Evolutionary conservation across 2,888 invertebrate genomes (phyloP).

Genomic region (Drosophila anceps): DNA sequence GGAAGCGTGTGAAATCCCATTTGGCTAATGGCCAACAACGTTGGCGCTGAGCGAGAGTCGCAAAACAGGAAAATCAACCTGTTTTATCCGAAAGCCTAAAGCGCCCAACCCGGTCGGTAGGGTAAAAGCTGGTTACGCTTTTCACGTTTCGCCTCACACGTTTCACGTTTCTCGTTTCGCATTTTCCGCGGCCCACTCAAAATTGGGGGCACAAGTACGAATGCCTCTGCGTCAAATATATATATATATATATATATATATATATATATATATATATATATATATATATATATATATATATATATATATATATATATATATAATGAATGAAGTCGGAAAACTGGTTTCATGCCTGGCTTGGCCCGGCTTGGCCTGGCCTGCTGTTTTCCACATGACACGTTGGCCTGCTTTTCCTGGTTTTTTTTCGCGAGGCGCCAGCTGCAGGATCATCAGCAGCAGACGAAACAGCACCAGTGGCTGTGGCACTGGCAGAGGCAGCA

Average conservation of each 20-base stretch:
- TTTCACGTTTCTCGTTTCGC: conserved; percentile 46
- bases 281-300: conserved; percentile 6
- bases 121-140: conserved; percentile 16
- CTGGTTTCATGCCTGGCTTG: conserved; percentile 62
- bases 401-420: conserved; percentile 63
- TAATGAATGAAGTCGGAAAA: conserved; percentile 43
- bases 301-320: conserved; percentile 3
- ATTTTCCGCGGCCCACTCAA: conserved; percentile 35
- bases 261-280: neutral
- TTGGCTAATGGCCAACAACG: conserved; percentile 79
- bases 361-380: conserved; percentile 54
- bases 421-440: conserved; percentile 41
- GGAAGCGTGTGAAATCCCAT: conserved; percentile 81
- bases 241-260: conserved; percentile 2
- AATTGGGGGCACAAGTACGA: conserved; percentile 71
- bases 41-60: conserved; percentile 24
- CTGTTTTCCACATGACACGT: conserved; percentile 60
- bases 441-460: conserved; percentile 43
- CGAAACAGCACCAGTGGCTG: conserved; percentile 1
- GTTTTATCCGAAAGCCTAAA: conserved; percentile 52
- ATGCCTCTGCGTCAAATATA: conserved; percentile 37
- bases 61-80: conserved; percentile 77
- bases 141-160: conserved; percentile 8
- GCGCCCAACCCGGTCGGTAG: conserved; percentile 13
- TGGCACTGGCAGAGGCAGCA: neutral